Evolutionary conservation across 2,797 vertebrate species (phyloP), one percentile per base, ranked within the genome.

Genomic region (Falco columbarius): DNA sequence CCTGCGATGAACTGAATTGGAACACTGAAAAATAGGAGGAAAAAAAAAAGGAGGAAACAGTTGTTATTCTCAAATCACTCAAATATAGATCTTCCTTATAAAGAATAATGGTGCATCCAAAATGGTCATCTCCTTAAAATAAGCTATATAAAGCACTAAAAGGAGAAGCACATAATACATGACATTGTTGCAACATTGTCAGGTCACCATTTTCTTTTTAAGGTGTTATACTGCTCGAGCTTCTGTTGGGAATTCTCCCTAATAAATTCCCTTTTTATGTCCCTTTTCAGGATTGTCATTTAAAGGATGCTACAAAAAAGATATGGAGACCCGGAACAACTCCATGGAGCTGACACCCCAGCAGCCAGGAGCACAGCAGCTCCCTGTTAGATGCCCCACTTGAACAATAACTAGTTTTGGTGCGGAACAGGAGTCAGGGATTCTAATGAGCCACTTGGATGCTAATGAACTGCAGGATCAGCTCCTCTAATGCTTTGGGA

Each of bases 181-280:
- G 66, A 85, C 63, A 95, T 54, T 87, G 44, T 21, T 80, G 73
- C 80, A 75, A 73, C 6, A 22, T 36, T 91, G 67, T 86, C 93
- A 90, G 93, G 93, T 96, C 90, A 93, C 82, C 34, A 7, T 76
- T 91, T 80, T 7, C 85, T 89, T 95, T 95, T 92, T 70, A 83
- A 95, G 81, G 23, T 89, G 61, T 89, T 96, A 76, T 59, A 90
- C 36, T 89, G 62, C 82, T 89, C 77, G 81, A 95, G 83, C 52
- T 90, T 86, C 86, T 87, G 40, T 88, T 84, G 84, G 82, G 91
- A 96, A 97, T 90, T 91, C 81, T 95, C 81, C 34, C 46, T 58
- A 86, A 90, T 94, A 97, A 97, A 97, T 94, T 90, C 34, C 70
- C 46, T 62, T 94, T 95, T 89, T 79, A 67, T 59, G 51, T 65